Evolutionary conservation across 1,140 invertebrate species (phyloP), one percentile per base, ranked within the genome.

Genomic region (Penaeus vannamei): DNA sequence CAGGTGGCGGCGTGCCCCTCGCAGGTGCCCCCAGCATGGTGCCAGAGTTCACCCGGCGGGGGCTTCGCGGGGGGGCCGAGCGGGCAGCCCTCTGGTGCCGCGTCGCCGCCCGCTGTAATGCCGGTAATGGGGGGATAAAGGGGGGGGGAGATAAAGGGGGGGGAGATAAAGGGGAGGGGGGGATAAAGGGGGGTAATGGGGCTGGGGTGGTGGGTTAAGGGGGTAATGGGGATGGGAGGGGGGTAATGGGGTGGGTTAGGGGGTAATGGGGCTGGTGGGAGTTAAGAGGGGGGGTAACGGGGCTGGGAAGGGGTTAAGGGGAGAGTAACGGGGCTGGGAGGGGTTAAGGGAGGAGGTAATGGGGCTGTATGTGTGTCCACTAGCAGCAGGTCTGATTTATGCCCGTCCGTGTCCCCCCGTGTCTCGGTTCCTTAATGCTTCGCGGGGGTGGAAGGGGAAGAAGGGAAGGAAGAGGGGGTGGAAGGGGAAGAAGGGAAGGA

Each of bases 71-170:
- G 86, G 86, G 72, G 80, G 66, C 80, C 80, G n/a, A 36, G 82
- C 80, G 82, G 69, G 42, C 59, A 64, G 36, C 36, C 86, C 77
- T 84, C 60, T 84, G 64, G n/a, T 84, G 80, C 46, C 42, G n/a
- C 86, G 61, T 29, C 84, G 46, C 69, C 66, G 32, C 61, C 42
- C 61, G 26, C 79, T 82, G 86, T 82, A 82, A 87, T 87, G 86
- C 64, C 86, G 83, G 86, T 83, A 87, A 87, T 85, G 66, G 72
- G 84, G 72, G n/a, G n/a, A n/a, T n/a, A n/a, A n/a, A n/a, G 80
- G 80, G 46, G 53, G 80, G 53, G 29, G n/a, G 69, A 32, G n/a
- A n/a, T 23, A 32, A 26, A n/a, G n/a, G 69, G n/a, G n/a, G 69
- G 69, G n/a, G 60, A 53, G 80, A 59, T 8, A 22, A 26, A 59